Conservation (phyloP, 2,113 vertebrate species). For the Leptodactylus fuscus region DNA sequence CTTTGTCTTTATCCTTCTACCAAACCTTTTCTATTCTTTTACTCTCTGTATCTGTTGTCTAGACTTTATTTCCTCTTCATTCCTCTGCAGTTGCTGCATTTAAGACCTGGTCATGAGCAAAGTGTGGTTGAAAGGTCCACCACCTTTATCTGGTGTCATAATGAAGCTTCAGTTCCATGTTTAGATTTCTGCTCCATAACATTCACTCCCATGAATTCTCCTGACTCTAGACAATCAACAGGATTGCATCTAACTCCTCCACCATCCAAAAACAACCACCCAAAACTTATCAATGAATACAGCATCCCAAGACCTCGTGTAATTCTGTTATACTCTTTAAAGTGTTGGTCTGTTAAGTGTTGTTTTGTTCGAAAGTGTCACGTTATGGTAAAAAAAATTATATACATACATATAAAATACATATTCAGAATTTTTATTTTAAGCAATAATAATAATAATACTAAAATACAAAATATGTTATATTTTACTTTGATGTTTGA, state of each 20-base stretch:
- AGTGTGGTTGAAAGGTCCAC: conserved; percentile 83
- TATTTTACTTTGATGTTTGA: too few relatives aligned
- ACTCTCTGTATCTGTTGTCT: conserved; percentile 57
- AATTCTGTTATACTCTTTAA: conserved; percentile 72
- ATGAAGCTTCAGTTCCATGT: conserved; percentile 83
- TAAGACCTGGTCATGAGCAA: conserved; percentile 81
- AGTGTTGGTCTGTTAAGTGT: conserved; percentile 31
- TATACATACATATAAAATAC: too few relatives aligned
- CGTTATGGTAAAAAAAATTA: too few relatives aligned
- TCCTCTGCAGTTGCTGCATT: conserved; percentile 83
- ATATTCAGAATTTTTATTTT: too few relatives aligned
- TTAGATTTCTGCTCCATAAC: conserved; percentile 91
- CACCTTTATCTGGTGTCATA: conserved; percentile 81
- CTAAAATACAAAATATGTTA: too few relatives aligned
- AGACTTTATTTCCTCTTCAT: conserved; percentile 75
- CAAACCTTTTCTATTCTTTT: neutral
- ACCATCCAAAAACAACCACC: conserved; percentile 80
- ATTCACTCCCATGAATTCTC: conserved; percentile 87
- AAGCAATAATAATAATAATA: neutral
- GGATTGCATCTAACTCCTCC: conserved; percentile 84
- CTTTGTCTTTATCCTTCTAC: neutral
- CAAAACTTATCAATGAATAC: conserved; percentile 78
- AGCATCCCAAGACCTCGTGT: conserved; percentile 85
- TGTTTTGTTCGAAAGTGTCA: conserved; percentile 61
- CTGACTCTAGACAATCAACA: conserved; percentile 83